phyloP scores from a whole-genome alignment of 2,113 vertebrate genomes.

The Orcinus orca region DNA sequence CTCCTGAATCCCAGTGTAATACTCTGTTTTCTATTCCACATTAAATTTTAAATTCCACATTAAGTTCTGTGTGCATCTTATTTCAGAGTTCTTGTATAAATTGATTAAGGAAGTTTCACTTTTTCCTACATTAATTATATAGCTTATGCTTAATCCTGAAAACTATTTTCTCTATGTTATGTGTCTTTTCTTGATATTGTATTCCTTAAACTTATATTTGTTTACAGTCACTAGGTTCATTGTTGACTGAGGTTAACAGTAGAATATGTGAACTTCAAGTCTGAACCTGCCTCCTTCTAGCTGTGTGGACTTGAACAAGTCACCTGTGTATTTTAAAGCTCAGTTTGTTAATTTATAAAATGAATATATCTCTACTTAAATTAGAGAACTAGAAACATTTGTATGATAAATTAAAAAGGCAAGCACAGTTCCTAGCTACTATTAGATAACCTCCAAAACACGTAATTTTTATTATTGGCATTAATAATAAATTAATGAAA shows the following conservation, averaged over 20 bases:
- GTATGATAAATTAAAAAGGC: not conserved
- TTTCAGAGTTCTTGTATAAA: not conserved
- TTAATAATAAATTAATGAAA: not conserved
- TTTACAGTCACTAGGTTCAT: not conserved
- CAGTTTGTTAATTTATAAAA: not conserved
- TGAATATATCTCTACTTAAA: not conserved
- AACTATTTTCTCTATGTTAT: not conserved
- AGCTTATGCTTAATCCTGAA: not conserved
- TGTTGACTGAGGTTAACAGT: not conserved
- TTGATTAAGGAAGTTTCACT: not conserved
- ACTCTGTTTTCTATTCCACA: not conserved
- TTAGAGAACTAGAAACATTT: not conserved
- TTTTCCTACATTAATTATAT: not conserved
- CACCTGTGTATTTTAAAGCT: not conserved
- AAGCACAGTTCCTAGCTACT: not conserved
- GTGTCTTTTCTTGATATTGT: not conserved
- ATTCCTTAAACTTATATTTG: not conserved
- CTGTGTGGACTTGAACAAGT: not conserved
- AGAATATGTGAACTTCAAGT: not conserved
- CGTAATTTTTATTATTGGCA: not conserved
- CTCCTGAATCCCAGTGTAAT: not conserved
- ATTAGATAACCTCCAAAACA: not conserved
- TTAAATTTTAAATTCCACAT: not conserved
- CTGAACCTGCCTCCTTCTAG: not conserved
- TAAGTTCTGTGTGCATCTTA: not conserved